phyloP scores from a whole-genome alignment of 2,888 invertebrate genomes.

The Cartodere bifasciata region DNA sequence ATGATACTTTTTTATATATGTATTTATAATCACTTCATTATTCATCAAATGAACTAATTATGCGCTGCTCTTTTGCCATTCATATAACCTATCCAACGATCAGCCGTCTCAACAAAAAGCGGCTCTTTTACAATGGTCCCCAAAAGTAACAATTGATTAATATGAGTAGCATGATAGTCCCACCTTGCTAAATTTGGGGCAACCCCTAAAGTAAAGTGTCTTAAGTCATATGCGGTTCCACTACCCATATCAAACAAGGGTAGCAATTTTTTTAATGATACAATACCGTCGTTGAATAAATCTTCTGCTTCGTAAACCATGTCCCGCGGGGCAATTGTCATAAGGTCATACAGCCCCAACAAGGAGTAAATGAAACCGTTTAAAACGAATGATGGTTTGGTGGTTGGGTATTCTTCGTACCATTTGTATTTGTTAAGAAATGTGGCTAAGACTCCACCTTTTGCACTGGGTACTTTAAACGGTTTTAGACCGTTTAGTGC shows the following conservation, averaged over 20 bases:
- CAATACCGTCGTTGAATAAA: conserved; percentile 74
- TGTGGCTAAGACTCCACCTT: conserved; percentile 72
- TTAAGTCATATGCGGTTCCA: conserved; percentile 89
- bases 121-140: conserved; percentile 76
- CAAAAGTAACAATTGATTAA: conserved; percentile 84
- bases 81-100: conserved; percentile 92
- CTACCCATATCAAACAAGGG: conserved; percentile 90
- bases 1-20: no score
- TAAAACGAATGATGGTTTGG: conserved; percentile 86
- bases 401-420: conserved; percentile 99
- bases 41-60: conserved; percentile 54
- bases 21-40: no score
- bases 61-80: conserved; percentile 88
- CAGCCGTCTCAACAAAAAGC: conserved; percentile 69
- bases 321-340: conserved; percentile 56
- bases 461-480: conserved; percentile 57
- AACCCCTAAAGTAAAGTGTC: conserved; percentile 81
- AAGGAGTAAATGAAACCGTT: conserved; percentile 98
- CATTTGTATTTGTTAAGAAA: conserved; percentile 81
- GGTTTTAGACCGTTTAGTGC: conserved; percentile 71
- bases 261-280: conserved; percentile 74
- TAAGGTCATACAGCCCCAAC: conserved; percentile 91
- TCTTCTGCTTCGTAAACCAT: conserved; percentile 58
- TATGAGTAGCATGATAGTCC: conserved; percentile 98
- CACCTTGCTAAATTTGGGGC: conserved; percentile 93